Evolutionary conservation across 2,113 vertebrate species (phyloP), one percentile per base, ranked within the genome.

Genomic region (Thoracochromis brauschi): DNA sequence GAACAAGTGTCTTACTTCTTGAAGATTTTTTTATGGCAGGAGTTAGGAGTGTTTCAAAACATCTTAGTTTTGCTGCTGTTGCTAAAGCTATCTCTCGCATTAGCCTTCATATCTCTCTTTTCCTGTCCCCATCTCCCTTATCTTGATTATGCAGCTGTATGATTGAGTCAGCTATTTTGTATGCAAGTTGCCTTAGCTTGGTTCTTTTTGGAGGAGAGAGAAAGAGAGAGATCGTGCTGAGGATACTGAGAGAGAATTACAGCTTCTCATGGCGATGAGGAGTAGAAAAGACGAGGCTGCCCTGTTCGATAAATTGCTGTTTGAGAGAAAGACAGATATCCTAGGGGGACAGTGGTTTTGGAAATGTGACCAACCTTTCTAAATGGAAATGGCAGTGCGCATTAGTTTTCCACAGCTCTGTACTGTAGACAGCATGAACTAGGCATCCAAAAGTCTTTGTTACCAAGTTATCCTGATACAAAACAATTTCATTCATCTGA

Each of bases 91-190:
- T 84, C 89, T 87, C 83, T 81, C 49, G 54, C 92, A 86, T 91
- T 93, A 88, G 93, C 91, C 89, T 89, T 89, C 89, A 84, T 92
- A 92, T 93, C 92, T 88, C 86, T 85, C 89, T 85, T 88, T 91
- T 90, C 89, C 93, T 79, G 88, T 88, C 88, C 93, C 90, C 92
- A 80, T 95, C 95, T 96, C 94, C 94, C 95, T 97, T 97, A 97
- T 97, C 97, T 96, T 96, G 97, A 97, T 97, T 97, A 96, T 97
- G 95, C 97, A 96, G 97, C 95, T 94, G 96, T 95, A 96, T 96
- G 97, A 97, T 97, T 96, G 97, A 98, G 97, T 96, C 97, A 97
- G 97, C 97, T 97, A 95, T 97, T 97, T 97, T 97, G 97, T 95
- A 96, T 95, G 96, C 96, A 94, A 95, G 93, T 94, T 96, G 97